A percentile compares a stretch with the other conserved stretches of the same genome.
These are phyloP conservation scores for Argyrosomus regius DNA, from an alignment of 2,797 vertebrate species.

Conservation along the genomic window DNA sequence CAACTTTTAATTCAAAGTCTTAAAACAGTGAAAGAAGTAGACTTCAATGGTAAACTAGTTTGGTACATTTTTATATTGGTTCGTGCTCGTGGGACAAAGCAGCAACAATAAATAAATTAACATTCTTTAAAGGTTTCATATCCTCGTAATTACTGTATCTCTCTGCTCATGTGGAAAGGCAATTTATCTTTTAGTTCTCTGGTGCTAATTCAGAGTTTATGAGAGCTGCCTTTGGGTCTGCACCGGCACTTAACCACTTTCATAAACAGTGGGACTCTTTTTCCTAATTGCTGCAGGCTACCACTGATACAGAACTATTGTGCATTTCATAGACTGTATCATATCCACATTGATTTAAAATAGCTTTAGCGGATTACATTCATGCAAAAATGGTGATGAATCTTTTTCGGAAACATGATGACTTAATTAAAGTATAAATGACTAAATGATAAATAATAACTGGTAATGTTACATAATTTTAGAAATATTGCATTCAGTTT, in stretches of 20 bases:
- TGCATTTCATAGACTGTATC: conserved; percentile 14
- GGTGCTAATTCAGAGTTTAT: conserved; percentile 68
- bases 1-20: conserved; percentile 26
- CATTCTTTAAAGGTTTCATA: conserved; percentile 56
- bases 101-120: conserved; percentile 52
- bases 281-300: conserved; percentile 54
- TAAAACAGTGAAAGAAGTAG: background rate
- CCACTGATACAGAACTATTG: conserved; percentile 33
- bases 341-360: background rate
- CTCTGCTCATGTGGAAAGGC: conserved; percentile 48
- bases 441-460: background rate
- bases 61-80: conserved; percentile 21
- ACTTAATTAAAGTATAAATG: background rate
- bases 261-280: conserved; percentile 51
- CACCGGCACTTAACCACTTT: conserved; percentile 53
- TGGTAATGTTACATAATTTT: background rate
- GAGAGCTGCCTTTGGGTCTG: conserved; percentile 57
- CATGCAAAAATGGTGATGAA: background rate
- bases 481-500: background rate
- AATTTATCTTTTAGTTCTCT: conserved; percentile 56
- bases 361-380: conserved; percentile 13
- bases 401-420: background rate
- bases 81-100: conserved; percentile 27
- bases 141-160: conserved; percentile 61
- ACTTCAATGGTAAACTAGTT: conserved; percentile 14